These are phyloP conservation scores for Dryobotodes eremita DNA, from an alignment of 2,888 invertebrate genomes.

Conservation along the genomic window DNA sequence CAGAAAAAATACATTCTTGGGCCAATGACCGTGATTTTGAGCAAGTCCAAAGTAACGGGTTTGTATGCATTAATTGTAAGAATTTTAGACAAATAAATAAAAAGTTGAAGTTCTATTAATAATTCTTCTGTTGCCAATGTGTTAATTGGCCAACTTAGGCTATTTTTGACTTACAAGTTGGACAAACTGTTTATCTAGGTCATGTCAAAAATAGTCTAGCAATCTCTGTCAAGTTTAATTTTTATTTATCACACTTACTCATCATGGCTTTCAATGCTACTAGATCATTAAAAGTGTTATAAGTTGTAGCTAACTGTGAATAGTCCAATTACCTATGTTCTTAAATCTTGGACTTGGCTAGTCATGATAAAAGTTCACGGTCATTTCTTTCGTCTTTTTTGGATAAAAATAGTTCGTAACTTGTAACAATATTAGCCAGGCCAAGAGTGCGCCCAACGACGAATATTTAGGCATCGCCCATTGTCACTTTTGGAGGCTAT, in stretches of 20 bases:
- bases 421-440: no score
- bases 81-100: conserved; percentile 8
- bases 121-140: background rate
- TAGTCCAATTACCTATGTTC: background rate
- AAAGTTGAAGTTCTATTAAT: background rate
- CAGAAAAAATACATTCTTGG: conserved; percentile 10
- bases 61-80: conserved; percentile 4
- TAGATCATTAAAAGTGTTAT: conserved; percentile 1
- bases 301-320: conserved; percentile 9
- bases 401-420: no score
- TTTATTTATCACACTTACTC: conserved; percentile 16
- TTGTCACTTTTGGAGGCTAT: no score
- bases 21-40: conserved; percentile 40
- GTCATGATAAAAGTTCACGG: no score
- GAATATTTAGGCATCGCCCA: no score
- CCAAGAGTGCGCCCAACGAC: no score
- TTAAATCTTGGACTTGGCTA: background rate
- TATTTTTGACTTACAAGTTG: conserved; percentile 1
- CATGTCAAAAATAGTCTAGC: background rate
- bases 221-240: background rate
- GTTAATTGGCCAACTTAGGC: conserved; percentile 19
- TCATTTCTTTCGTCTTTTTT: no score
- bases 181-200: background rate
- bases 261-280: background rate
- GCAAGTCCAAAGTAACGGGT: conserved; percentile 38